Evolutionary conservation across 2,888 invertebrate species (phyloP), one percentile per base, ranked within the genome.

Genomic region (Phyllotreta striolata): DNA sequence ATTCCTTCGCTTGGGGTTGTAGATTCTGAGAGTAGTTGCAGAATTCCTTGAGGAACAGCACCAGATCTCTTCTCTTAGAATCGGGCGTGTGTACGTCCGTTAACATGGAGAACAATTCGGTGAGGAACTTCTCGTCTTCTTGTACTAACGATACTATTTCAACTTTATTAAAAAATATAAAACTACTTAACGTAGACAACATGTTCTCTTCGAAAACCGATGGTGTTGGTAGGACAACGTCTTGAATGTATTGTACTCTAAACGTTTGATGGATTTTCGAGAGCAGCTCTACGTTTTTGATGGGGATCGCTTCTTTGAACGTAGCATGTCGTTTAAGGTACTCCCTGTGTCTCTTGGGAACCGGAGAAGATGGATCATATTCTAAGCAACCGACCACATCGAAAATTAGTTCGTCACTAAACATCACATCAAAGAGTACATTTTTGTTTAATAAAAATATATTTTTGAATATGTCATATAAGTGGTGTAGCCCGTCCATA

Each of bases 251-350:
- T 85, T 99, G 99, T 78, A 99, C 98, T 82, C 98, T 89, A 84
- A 98, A 99, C 62, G 98, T 99, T 84, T 99, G 98, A 84, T 99
- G 99, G 75, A 99, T 99, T 87, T 99, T 99, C 62, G 95, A 92
- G 74, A 96, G 85, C 72, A 99, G 87, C 84, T 98, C 98, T 70
- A 89, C 88, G 83, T 98, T 98, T 78, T 92, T 91, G 67, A 99
- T 97, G 63, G 97, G 96, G 77, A 99, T 93, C 62, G 94, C 95
- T 83, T 95, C 94, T 76, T 92, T 90, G 81, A 95, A 95, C 83
- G 91, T 92, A 14, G 97, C 96, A 82, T 94, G 89, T 79, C 94
- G 92, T 78, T 91, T 90, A 73, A 99, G 87, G 84, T 97, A 99
- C 79, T 98, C 96, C 77, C 99, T 88, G 84, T 99, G 99, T 81